phyloP scores from a whole-genome alignment of 2,113 vertebrate species.

The Pachyramphus minor region DNA sequence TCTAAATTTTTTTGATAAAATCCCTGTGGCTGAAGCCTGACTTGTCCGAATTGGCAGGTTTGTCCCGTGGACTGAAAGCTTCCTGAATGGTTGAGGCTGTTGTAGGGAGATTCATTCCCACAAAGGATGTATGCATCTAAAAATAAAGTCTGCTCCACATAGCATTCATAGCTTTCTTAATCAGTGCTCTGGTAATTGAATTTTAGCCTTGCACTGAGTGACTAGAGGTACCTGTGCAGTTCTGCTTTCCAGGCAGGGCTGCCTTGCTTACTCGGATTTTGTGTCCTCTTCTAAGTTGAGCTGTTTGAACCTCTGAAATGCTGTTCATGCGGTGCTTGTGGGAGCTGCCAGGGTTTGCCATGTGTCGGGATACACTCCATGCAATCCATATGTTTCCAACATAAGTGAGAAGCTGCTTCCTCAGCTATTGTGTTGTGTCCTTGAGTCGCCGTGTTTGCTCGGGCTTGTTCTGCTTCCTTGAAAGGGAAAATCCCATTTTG shows the following conservation, averaged over 20 bases:
- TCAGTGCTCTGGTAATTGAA: neutral
- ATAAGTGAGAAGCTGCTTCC: neutral
- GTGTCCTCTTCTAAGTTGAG: no score
- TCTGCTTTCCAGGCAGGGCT: neutral
- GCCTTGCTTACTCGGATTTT: neutral
- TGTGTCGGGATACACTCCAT: neutral
- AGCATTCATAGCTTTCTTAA: slow-evolving; percentile 21
- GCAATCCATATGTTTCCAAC: neutral
- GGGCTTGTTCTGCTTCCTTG: neutral
- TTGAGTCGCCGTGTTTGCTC: neutral
- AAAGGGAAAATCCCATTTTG: neutral
- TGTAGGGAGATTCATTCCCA: neutral
- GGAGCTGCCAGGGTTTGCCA: neutral
- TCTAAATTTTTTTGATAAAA: neutral
- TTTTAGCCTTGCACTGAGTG: neutral
- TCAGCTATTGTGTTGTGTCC: neutral
- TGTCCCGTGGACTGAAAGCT: neutral
- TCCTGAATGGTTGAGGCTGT: neutral
- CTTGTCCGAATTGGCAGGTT: neutral
- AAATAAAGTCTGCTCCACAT: slow-evolving; percentile 40
- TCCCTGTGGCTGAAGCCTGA: neutral
- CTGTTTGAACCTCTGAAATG: neutral
- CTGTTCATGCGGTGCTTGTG: neutral
- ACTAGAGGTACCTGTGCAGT: neutral
- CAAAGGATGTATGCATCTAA: neutral